A percentile compares a stretch with the other conserved stretches of the same genome.
Conservation (phyloP, 2,113 vertebrate genomes). For the Monopterus albus region DNA sequence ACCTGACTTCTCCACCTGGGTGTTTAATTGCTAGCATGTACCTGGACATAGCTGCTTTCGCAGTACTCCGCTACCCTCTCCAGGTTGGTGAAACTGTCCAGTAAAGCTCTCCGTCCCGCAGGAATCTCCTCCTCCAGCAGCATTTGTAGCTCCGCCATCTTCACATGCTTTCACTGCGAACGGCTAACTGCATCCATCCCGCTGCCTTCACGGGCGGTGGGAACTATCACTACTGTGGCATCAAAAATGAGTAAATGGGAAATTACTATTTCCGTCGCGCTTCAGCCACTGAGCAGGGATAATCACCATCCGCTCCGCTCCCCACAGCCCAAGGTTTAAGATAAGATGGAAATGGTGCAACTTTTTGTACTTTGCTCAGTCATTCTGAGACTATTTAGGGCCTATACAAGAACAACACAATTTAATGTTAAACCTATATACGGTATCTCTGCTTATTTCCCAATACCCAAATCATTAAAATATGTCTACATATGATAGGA, state of each 20-base stretch:
- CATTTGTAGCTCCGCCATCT: constrained; percentile 98
- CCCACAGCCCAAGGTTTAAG: too few species aligned
- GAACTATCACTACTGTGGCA: background rate
- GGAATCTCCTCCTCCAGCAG: constrained; percentile 97
- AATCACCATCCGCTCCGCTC: too few species aligned
- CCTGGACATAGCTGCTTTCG: constrained; percentile 97
- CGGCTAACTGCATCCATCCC: background rate
- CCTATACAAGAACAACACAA: too few species aligned
- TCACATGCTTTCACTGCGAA: constrained; percentile 82
- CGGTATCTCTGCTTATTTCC: too few species aligned
- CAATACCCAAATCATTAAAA: too few species aligned
- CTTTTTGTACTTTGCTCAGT: too few species aligned
- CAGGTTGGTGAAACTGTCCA: constrained; percentile 94
- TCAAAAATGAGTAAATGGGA: background rate
- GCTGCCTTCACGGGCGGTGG: constrained; percentile 35
- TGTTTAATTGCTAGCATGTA: constrained; percentile 44
- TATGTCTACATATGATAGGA: too few species aligned
- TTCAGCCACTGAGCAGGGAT: too few species aligned
- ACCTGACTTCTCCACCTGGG: background rate
- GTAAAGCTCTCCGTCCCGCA: constrained; percentile 90
- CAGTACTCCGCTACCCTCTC: constrained; percentile 94
- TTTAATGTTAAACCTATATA: too few species aligned
- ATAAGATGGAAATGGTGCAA: too few species aligned
- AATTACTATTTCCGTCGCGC: too few species aligned
- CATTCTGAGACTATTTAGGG: too few species aligned